These are phyloP conservation scores for Habroteleia sp. DNA, from an alignment of 2,888 invertebrate species.

Conservation along the genomic window DNA sequence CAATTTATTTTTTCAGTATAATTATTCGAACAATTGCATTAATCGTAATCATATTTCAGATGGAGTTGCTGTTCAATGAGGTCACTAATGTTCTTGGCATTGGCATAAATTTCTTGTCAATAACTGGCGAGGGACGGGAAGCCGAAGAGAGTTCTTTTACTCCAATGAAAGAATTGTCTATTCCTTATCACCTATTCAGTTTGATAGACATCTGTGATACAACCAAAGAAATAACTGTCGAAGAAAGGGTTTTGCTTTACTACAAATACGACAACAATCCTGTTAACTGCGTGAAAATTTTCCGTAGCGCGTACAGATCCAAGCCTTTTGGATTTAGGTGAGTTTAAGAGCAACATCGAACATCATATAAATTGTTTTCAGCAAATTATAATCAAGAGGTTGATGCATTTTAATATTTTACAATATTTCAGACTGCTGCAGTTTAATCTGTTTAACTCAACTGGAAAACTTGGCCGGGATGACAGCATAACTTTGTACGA, in stretches of 20 bases:
- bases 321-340: conserved; percentile 92
- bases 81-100: conserved; percentile 92
- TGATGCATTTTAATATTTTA: conserved; percentile 1
- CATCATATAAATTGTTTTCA: too few relatives aligned
- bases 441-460: conserved; percentile 95
- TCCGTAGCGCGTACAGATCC: conserved; percentile 91
- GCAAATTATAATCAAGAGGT: too few relatives aligned
- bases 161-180: conserved; percentile 89
- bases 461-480: conserved; percentile 89
- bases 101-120: conserved; percentile 93
- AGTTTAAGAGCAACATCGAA: too few relatives aligned
- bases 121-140: conserved; percentile 96
- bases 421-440: conserved; percentile 86
- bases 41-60: too few relatives aligned
- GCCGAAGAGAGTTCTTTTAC: conserved; percentile 93
- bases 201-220: conserved; percentile 98
- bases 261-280: conserved; percentile 98
- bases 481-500: conserved; percentile 94
- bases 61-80: conserved; percentile 88
- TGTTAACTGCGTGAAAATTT: conserved; percentile 98
- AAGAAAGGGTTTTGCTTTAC: conserved; percentile 94
- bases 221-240: conserved; percentile 93
- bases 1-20: too few relatives aligned
- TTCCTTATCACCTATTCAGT: conserved; percentile 96
- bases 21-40: too few relatives aligned